A percentile compares a stretch with the other conserved stretches of the same genome.
phyloP scores from a whole-genome alignment of 2,888 invertebrate genomes.

The Hanleya hanleyi region DNA sequence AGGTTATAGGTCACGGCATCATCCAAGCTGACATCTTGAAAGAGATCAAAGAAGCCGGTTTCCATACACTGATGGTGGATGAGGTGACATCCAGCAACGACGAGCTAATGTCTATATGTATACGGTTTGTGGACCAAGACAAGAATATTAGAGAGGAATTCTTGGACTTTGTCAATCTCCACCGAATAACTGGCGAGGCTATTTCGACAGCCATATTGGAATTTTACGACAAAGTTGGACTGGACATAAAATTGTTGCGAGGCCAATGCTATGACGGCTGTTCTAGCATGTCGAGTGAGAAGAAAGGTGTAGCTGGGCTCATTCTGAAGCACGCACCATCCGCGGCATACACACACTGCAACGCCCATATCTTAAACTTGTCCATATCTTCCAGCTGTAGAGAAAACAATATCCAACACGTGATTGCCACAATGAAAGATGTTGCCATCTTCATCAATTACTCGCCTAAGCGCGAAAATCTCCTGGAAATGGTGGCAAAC shows the following conservation, averaged over 20 bases:
- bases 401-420: constrained; percentile 10
- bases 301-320: constrained; percentile 7
- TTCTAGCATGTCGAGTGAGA: constrained; percentile 12
- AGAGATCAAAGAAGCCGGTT: constrained; percentile 12
- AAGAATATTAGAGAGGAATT: constrained; percentile 21
- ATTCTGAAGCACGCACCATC: neutral
- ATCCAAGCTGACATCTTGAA: constrained; percentile 10
- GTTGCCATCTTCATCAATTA: constrained; percentile 15
- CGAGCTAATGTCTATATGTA: constrained; percentile 13
- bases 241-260: constrained; percentile 8
- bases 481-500: constrained; percentile 1
- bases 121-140: constrained; percentile 17
- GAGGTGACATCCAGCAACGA: constrained; percentile 22
- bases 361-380: constrained; percentile 12
- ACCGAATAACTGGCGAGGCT: constrained; percentile 15
- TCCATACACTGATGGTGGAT: constrained; percentile 21
- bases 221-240: neutral
- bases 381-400: constrained; percentile 12
- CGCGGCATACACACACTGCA: constrained; percentile 19
- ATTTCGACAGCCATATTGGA: constrained; percentile 1
- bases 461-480: constrained; percentile 16
- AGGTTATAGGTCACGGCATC: constrained; percentile 15
- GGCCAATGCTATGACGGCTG: constrained; percentile 22
- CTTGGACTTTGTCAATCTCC: constrained; percentile 9
- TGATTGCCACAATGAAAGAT: constrained; percentile 10